Base-by-base conservation (phyloP, 64 coral and sea anemone genomes). In the Actinia equina region DNA sequence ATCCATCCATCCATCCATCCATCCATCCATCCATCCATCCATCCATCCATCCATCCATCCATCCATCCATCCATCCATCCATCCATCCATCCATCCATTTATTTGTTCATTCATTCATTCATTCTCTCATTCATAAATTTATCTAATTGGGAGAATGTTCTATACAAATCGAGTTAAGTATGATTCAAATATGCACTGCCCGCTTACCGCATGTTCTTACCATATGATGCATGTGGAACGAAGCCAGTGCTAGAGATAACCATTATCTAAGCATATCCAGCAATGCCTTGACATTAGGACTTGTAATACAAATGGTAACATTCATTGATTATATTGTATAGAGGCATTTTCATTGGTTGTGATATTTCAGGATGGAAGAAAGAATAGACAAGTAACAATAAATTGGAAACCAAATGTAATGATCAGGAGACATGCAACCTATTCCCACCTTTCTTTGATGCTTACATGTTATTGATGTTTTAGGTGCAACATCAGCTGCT, bases 401-500 rank as follows among this genome's bases (percentile, higher is more conserved):
- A n/a, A n/a, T 20, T 7, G 62, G 20, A n/a, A 20, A 20, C 14
- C 62, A 65, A 8, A 9, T 65, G 1, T 65, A 20, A 49, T 4
- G 4, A 49, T 65, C 1, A 37, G 62, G 4, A 65, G 1, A 7
- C 7, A 4, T 3, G 22, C 6, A 65, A 65, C 55, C 55, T 16
- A 25, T 8, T 23, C n/a, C n/a, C 60, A 20, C 18, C 60, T n/a
- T n/a, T 6, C 17, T 15, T 44, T 80, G 22, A n/a, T 71, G 22
- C 22, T 71, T 71, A 25, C 22, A 74, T 41, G 23, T 74, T 41
- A 18, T 74, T 65, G 0, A 23, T 65, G 11, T 74, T 52, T 14
- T 23, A 98, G 97, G 93, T 55, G 89, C 83, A 44, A 86, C 97
- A 30, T 89, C 88, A 43, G 97, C 97, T 15, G 97, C 93, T 53